A percentile compares a stretch with the other conserved stretches of the same genome.
phyloP scores from a whole-genome alignment of 1,140 invertebrate species.

The Delia radicum region DNA sequence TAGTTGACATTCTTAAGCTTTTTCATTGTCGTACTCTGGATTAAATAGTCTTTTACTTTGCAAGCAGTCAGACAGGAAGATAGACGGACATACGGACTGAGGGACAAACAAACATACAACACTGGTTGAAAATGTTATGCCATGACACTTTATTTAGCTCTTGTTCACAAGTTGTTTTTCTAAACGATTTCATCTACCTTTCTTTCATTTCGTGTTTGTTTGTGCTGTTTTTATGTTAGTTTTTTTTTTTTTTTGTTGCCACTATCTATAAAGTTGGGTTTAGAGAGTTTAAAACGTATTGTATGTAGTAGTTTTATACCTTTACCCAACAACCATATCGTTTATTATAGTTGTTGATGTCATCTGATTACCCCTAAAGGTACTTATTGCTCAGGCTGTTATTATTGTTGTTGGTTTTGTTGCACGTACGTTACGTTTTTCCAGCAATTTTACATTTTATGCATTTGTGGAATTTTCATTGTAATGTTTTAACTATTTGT shows the following conservation, averaged over 20 bases:
- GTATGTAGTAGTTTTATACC: too few species aligned
- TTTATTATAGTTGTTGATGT: slow-evolving; percentile 1
- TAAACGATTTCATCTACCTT: neutral
- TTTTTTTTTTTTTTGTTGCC: neutral
- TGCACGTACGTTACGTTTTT: neutral
- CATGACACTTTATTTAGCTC: slow-evolving; percentile 4
- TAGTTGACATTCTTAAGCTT: slow-evolving; percentile 22
- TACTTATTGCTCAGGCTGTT: neutral
- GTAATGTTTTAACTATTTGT: slow-evolving; percentile 19
- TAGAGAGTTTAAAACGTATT: neutral
- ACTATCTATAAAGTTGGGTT: neutral
- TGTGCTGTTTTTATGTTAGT: neutral
- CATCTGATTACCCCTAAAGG: slow-evolving; percentile 15
- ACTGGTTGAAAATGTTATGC: neutral
- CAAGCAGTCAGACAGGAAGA: neutral
- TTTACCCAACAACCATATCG: neutral
- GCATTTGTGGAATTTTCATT: slow-evolving; percentile 10
- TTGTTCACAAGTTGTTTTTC: neutral
- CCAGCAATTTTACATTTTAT: slow-evolving; percentile 4
- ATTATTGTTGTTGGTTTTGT: neutral
- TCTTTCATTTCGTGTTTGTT: neutral
- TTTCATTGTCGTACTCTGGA: slow-evolving; percentile 12
- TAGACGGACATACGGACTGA: neutral
- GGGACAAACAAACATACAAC: neutral
- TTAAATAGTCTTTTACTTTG: slow-evolving; percentile 10